Evolutionary conservation across 2,797 vertebrate genomes (phyloP).

Genomic region (Pangasius mekongensis): DNA sequence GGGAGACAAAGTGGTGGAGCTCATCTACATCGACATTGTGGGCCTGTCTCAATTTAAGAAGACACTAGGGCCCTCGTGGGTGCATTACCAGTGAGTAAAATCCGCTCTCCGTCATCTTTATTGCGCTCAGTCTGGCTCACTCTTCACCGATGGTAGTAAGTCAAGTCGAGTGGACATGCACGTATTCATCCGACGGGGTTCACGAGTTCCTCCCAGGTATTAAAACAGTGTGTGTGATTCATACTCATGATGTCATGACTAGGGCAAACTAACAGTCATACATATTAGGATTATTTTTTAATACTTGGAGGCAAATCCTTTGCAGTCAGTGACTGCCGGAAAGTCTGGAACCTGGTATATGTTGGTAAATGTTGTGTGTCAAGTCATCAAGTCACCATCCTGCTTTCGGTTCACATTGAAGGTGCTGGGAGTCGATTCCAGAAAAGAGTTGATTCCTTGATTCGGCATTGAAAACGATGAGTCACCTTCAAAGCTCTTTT

Average conservation of each 20-base stretch:
- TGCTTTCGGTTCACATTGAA: no score
- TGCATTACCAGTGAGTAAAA: conserved; percentile 96
- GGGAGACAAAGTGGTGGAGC: conserved; percentile 95
- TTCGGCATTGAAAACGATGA: background rate
- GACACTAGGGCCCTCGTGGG: conserved; percentile 96
- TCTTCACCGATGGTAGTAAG: background rate
- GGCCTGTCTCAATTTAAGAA: conserved; percentile 98
- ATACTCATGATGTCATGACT: background rate
- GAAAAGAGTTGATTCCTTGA: no score
- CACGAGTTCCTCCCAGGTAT: background rate
- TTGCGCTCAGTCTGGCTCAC: background rate
- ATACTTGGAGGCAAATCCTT: no score
- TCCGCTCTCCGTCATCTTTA: background rate
- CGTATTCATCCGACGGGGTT: no score
- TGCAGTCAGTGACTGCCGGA: no score
- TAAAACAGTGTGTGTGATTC: background rate
- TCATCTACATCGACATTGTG: conserved; percentile 99
- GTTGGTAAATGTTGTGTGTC: no score
- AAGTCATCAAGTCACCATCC: no score
- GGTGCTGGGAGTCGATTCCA: no score
- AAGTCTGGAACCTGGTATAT: no score
- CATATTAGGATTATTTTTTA: no score
- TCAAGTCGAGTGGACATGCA: background rate
- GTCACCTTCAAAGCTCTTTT: background rate
- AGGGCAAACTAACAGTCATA: background rate